Evolutionary conservation across 2,888 invertebrate genomes (phyloP), one percentile per base, ranked within the genome.

Genomic region (Ornithoptera priamus): DNA sequence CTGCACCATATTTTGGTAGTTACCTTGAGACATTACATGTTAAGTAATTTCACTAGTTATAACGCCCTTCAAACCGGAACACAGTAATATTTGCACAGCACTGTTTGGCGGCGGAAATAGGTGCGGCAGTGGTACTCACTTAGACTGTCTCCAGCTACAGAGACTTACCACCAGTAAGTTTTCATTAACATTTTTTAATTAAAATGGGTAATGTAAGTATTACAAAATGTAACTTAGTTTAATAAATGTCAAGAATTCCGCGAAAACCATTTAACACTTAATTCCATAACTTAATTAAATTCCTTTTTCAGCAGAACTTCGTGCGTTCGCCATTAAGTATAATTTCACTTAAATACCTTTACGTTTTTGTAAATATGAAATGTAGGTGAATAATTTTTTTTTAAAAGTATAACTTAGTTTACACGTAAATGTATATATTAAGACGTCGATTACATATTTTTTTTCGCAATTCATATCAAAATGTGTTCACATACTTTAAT

Each of bases 311-410:
- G 56, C 36, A 56, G 36, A 46, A 53, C 50, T 7, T 24, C 36
- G 36, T 56, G 56, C 50, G 24, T 60, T 22, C 46, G 66, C 24
- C 39, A 50, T 60, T 42, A 66, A 60, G 50, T 60, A 24, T 66
- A 66, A 66, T 66, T 66, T 50, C 4, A 60, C 10, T 22, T 65
- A n/a, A 59, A 59, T 57, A 46, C 62, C 42, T 46, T n/a, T 5
- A 42, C 12, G 10, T 62, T 62, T 46, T 30, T 22, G 15, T 42
- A 46, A 15, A 15, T 46, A n/a, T 20, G n/a, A 62, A 20, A 20
- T n/a, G 42, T 62, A 46, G 42, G 42, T 15, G 20, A 62, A 42
- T 62, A 22, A 12, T 62, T 1, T 62, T 12, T 42, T 42, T 20
- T 15, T 6, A 12, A n/a, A 46, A 46, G 22, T 15, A 24, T 6